Conservation (phyloP, 92 coral and sea anemone species). For the Bergia sp. region DNA sequence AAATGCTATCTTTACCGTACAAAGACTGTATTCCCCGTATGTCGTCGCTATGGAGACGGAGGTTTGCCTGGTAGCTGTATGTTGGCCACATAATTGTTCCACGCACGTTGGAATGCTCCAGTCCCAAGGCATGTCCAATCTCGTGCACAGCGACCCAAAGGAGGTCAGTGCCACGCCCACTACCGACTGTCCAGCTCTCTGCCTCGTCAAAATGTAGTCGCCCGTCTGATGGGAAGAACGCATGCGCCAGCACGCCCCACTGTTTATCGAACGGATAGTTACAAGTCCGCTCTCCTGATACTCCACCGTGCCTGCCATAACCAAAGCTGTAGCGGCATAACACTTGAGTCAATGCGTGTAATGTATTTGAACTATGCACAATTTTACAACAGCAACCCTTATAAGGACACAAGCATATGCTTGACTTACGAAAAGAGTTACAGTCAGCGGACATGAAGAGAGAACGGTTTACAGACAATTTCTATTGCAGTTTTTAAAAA, state of each 20-base stretch:
- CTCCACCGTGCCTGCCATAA: conserved; percentile 59
- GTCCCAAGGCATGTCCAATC: conserved; percentile 87
- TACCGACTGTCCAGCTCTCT: conserved; percentile 75
- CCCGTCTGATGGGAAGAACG: conserved; percentile 83
- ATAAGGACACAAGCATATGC: too few relatives aligned
- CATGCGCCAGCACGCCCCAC: conserved; percentile 83
- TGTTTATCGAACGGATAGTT: conserved; percentile 77
- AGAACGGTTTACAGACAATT: too few relatives aligned
- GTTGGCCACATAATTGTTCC: conserved; percentile 90
- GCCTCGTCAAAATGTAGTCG: conserved; percentile 91
- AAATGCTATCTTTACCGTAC: conserved; percentile 60
- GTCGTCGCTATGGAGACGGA: conserved; percentile 71
- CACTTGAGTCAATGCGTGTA: not conserved
- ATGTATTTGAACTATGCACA: not conserved
- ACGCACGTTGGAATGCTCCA: conserved; percentile 76
- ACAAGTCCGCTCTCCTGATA: conserved; percentile 56
- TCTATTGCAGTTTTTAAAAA: too few relatives aligned
- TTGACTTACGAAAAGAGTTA: too few relatives aligned
- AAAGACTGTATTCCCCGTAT: conserved; percentile 73
- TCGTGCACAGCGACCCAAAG: conserved; percentile 93
- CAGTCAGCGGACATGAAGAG: too few relatives aligned
- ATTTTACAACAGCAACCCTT: too few relatives aligned
- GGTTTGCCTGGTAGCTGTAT: conserved; percentile 74
- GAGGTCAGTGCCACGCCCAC: conserved; percentile 70
- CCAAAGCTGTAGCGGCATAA: conserved; percentile 58